These are phyloP conservation scores for Patella pellucida DNA, from an alignment of 2,888 invertebrate species.

Conservation along the genomic window DNA sequence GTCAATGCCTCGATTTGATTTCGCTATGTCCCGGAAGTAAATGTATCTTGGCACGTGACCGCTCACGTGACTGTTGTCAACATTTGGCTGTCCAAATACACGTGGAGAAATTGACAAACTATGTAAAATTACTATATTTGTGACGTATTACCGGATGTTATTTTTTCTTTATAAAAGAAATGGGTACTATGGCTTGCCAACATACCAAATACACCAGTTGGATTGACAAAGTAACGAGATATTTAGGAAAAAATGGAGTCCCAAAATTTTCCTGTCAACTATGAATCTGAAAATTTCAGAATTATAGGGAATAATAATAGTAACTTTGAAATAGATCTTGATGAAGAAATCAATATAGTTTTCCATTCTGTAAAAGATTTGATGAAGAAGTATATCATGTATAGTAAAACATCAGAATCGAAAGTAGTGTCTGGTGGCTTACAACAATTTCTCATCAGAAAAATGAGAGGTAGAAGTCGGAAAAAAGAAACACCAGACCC, in stretches of 20 bases:
- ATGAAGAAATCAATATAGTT: constrained; percentile 19
- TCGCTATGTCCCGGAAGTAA: background rate
- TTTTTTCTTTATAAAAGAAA: background rate
- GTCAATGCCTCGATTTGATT: background rate
- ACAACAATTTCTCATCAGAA: constrained; percentile 55
- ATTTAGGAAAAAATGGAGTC: background rate
- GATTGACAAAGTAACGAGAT: too few species aligned
- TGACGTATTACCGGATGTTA: background rate
- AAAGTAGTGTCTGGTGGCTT: constrained; percentile 55
- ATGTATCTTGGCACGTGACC: background rate
- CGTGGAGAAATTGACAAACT: constrained; percentile 3
- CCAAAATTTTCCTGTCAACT: background rate
- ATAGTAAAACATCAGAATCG: constrained; percentile 45
- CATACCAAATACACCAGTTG: background rate
- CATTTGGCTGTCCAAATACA: background rate
- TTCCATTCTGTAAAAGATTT: constrained; percentile 47
- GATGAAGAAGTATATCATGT: constrained; percentile 54
- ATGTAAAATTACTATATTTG: background rate
- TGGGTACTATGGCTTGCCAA: background rate
- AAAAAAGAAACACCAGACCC: background rate
- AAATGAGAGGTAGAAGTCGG: constrained; percentile 23
- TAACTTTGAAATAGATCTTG: constrained; percentile 19
- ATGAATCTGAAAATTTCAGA: background rate
- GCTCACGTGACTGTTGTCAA: background rate
- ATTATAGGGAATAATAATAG: background rate